Evolutionary conservation across 1,140 invertebrate species (phyloP).

Genomic region (Aphelinus atriplicis): DNA sequence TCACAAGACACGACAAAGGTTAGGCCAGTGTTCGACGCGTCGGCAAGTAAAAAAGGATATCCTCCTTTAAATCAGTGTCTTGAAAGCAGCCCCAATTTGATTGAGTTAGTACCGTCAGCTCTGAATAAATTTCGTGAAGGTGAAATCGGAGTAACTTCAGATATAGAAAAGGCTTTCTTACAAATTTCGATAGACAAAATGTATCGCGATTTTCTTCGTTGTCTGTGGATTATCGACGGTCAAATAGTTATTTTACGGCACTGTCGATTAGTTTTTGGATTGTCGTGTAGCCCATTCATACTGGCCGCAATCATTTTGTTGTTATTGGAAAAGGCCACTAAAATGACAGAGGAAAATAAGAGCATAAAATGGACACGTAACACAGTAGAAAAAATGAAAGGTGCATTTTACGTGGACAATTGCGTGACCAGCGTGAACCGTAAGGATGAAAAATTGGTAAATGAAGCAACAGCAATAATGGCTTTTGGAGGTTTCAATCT

Average conservation of each 20-base stretch:
- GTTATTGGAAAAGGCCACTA: too few relatives aligned
- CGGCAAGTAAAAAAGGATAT: constrained; percentile 5
- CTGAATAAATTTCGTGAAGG: constrained; percentile 29
- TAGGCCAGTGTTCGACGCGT: constrained; percentile 45
- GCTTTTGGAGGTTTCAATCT: constrained; percentile 47
- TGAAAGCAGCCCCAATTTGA: constrained; percentile 40
- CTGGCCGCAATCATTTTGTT: not conserved
- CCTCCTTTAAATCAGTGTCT: constrained; percentile 49
- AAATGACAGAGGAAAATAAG: too few relatives aligned
- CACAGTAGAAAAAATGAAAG: constrained; percentile 22
- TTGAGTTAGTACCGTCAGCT: constrained; percentile 1
- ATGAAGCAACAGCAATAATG: constrained; percentile 40
- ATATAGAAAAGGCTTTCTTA: constrained; percentile 50
- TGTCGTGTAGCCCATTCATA: constrained; percentile 48
- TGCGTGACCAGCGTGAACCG: constrained; percentile 44
- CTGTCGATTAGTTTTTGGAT: constrained; percentile 17
- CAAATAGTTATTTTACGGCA: constrained; percentile 18
- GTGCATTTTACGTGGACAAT: constrained; percentile 38
- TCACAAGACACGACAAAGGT: constrained; percentile 37
- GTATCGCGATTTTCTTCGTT: constrained; percentile 6
- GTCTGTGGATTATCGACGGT: constrained; percentile 42
- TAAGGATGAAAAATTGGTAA: constrained; percentile 40
- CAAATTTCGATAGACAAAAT: constrained; percentile 36
- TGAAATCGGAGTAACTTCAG: constrained; percentile 39
- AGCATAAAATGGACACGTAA: too few relatives aligned